Percentiles rank a stretch among this genome's conserved stretches.
Evolutionary conservation across 2,797 vertebrate species (phyloP).

Genomic region (Linurgus olivaceus): DNA sequence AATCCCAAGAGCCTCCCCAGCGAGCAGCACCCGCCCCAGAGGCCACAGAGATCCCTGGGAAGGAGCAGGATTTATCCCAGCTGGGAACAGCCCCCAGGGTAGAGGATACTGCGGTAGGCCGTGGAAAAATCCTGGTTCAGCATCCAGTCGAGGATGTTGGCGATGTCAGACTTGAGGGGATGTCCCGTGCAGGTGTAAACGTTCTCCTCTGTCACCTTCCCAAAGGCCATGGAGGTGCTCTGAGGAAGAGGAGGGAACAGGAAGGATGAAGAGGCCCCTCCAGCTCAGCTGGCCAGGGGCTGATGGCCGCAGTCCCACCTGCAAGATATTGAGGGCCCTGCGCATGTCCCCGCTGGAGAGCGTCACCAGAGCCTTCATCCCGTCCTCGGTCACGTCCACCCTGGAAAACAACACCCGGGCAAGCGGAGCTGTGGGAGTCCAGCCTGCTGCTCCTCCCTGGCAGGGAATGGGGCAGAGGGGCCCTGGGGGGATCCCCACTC

Average conservation of each 20-base stretch:
- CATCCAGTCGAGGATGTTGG: constrained; percentile 98
- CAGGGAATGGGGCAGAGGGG: accelerated
- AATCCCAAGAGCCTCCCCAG: background rate
- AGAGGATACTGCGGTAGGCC: constrained; percentile 92
- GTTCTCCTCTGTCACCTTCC: constrained; percentile 88
- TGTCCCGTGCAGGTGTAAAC: constrained; percentile 98
- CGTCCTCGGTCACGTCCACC: constrained; percentile 86
- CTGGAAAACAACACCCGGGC: constrained; percentile 64
- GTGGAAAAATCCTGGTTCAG: constrained; percentile 92
- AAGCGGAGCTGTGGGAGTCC: accelerated
- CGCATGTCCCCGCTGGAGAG: constrained; percentile 95
- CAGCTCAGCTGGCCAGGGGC: background rate
- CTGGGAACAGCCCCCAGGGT: background rate
- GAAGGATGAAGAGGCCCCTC: background rate
- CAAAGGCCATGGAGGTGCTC: constrained; percentile 96
- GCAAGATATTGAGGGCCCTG: constrained; percentile 92
- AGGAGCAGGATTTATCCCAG: background rate
- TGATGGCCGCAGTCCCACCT: constrained; percentile 71
- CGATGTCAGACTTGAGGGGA: constrained; percentile 91
- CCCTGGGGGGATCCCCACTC: accelerated
- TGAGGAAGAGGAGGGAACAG: constrained; percentile 58
- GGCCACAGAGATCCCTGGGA: background rate
- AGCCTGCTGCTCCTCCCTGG: background rate
- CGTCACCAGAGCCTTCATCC: constrained; percentile 93
- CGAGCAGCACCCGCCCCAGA: background rate